Percentiles rank a stretch among this genome's conserved stretches.
These are phyloP conservation scores for Brienomyrus brachyistius DNA, from an alignment of 2,113 vertebrate species.

Conservation along the genomic window DNA sequence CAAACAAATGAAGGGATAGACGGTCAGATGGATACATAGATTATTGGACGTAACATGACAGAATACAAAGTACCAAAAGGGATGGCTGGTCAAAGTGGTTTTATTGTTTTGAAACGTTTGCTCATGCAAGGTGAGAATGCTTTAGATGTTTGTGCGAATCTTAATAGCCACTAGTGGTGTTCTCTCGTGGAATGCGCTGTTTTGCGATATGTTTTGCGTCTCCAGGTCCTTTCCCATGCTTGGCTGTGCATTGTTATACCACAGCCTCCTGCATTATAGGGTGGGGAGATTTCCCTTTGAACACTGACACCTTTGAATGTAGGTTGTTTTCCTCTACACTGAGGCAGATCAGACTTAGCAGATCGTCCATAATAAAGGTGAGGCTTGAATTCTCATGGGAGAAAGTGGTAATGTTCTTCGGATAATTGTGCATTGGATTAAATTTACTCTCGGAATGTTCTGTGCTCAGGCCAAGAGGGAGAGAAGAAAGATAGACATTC, in stretches of 20 bases:
- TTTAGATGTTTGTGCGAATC: not conserved
- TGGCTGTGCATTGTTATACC: not conserved
- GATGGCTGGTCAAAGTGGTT: not conserved
- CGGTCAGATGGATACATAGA: not conserved
- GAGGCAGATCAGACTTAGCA: not conserved
- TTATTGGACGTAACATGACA: not conserved
- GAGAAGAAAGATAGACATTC: slow-evolving; percentile 10
- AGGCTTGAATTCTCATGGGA: not conserved
- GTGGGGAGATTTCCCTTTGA: not conserved
- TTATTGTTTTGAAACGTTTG: not conserved
- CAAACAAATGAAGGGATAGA: not conserved
- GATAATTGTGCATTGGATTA: not conserved
- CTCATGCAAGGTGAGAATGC: not conserved
- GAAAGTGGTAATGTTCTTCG: slow-evolving; percentile 5
- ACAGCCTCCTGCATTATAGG: not conserved
- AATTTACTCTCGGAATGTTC: not conserved
- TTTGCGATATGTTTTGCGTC: not conserved
- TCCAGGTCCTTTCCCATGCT: not conserved
- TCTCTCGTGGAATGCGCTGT: not conserved
- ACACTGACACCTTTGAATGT: not conserved
- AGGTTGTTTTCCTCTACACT: not conserved
- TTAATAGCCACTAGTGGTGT: not conserved
- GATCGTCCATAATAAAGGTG: not conserved
- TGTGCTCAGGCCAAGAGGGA: not conserved
- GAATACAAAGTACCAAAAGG: not conserved